Conservation (phyloP, 2,113 vertebrate genomes). For the Caracal caracal region DNA sequence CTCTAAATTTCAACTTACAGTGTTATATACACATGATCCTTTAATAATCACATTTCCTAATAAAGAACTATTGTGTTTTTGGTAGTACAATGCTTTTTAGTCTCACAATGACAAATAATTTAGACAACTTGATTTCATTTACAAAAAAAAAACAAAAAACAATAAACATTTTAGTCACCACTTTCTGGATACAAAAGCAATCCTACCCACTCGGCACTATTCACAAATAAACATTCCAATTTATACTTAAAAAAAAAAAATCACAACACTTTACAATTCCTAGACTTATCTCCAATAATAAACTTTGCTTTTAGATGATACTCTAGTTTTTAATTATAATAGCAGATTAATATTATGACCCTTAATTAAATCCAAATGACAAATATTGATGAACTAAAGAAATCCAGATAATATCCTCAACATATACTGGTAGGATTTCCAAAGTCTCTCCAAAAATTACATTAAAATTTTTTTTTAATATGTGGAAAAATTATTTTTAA, state of each 20-base stretch:
- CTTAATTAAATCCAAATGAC: slow-evolving; percentile 22
- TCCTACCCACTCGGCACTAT: not conserved
- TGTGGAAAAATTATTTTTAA: not conserved
- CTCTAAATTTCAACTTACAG: slow-evolving; percentile 39
- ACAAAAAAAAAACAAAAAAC: not conserved
- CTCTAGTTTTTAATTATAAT: slow-evolving; percentile 11
- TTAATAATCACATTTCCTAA: slow-evolving; percentile 42
- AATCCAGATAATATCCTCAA: slow-evolving; percentile 28
- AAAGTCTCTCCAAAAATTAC: slow-evolving; percentile 31
- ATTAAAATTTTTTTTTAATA: not conserved
- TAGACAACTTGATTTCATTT: slow-evolving; percentile 31
- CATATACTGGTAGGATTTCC: not conserved
- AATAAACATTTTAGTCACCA: not conserved
- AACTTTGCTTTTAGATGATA: not conserved
- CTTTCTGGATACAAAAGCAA: slow-evolving; percentile 53
- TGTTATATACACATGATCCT: not conserved
- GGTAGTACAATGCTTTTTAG: slow-evolving; percentile 7
- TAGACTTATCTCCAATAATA: slow-evolving; percentile 38
- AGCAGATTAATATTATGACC: not conserved
- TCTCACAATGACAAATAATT: slow-evolving; percentile 54
- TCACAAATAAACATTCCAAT: slow-evolving; percentile 25
- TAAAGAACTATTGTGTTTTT: slow-evolving; percentile 24
- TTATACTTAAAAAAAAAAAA: not conserved
- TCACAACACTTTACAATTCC: not conserved
- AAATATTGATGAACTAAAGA: slow-evolving; percentile 22